These are phyloP conservation scores for Promerops cafer DNA, from an alignment of 2,113 vertebrate species.

Conservation along the genomic window DNA sequence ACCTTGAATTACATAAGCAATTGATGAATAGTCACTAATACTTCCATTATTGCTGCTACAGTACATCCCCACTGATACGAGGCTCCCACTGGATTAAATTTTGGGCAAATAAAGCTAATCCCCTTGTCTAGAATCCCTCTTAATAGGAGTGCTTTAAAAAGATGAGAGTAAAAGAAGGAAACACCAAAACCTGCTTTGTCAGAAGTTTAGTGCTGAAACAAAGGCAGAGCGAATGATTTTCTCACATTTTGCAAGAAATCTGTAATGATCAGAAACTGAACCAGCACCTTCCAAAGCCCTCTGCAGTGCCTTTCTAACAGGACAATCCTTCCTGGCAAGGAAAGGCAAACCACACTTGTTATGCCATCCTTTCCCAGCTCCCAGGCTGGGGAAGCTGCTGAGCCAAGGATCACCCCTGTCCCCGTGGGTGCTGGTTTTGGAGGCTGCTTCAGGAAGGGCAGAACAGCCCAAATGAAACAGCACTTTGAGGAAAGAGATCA, in stretches of 20 bases:
- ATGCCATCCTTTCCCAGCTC: not conserved
- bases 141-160: not conserved
- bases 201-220: not conserved
- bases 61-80: not conserved
- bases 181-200: not conserved
- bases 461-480: not conserved
- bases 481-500: not conserved
- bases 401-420: not conserved
- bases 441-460: not conserved
- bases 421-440: not conserved
- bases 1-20: not conserved
- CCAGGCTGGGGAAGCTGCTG: not conserved
- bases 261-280: not conserved
- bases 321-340: not conserved
- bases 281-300: not conserved
- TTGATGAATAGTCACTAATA: not conserved
- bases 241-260: not conserved
- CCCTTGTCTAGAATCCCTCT: not conserved
- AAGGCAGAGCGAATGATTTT: not conserved
- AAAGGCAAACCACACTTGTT: not conserved
- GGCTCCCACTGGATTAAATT: not conserved
- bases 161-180: not conserved
- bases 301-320: not conserved
- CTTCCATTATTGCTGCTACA: not conserved
- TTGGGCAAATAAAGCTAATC: not conserved